phyloP scores from a whole-genome alignment of 2,113 vertebrate species.

The Forbesichthys agassizii region DNA sequence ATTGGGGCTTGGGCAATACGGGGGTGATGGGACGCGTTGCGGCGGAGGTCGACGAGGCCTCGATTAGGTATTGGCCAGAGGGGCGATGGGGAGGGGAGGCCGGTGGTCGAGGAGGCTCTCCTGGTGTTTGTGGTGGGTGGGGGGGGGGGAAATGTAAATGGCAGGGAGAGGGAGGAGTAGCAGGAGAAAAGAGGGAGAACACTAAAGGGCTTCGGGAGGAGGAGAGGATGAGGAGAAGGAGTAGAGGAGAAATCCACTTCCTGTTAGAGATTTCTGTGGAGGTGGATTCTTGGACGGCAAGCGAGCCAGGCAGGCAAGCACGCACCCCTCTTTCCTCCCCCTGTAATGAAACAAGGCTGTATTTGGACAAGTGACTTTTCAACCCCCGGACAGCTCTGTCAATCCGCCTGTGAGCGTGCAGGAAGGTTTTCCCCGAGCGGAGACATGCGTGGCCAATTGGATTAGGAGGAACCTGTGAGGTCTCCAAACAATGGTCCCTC shows the following conservation, averaged over 20 bases:
- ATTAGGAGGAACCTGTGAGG: constrained; percentile 66
- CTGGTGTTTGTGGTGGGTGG: constrained; percentile 68
- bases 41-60: constrained; percentile 56
- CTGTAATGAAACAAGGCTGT: constrained; percentile 73
- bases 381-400: constrained; percentile 56
- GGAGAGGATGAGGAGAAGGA: constrained; percentile 59
- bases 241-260: constrained; percentile 65
- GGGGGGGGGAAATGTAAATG: constrained; percentile 65
- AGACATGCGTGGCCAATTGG: constrained; percentile 59
- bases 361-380: constrained; percentile 67
- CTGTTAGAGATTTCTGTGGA: constrained; percentile 66
- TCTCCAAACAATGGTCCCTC: constrained; percentile 61
- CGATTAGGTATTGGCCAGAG: constrained; percentile 50
- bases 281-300: constrained; percentile 50
- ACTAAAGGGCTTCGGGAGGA: constrained; percentile 67
- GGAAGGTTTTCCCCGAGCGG: constrained; percentile 50
- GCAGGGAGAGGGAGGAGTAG: constrained; percentile 51
- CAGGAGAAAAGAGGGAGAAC: constrained; percentile 52
- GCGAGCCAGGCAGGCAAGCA: constrained; percentile 53
- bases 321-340: constrained; percentile 22
- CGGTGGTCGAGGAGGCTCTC: constrained; percentile 61
- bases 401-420: constrained; percentile 53
- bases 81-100: constrained; percentile 48
- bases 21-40: constrained; percentile 38
- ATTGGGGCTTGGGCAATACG: constrained; percentile 80